phyloP scores from a whole-genome alignment of 2,888 invertebrate species.

The Sylvicola cinctus region DNA sequence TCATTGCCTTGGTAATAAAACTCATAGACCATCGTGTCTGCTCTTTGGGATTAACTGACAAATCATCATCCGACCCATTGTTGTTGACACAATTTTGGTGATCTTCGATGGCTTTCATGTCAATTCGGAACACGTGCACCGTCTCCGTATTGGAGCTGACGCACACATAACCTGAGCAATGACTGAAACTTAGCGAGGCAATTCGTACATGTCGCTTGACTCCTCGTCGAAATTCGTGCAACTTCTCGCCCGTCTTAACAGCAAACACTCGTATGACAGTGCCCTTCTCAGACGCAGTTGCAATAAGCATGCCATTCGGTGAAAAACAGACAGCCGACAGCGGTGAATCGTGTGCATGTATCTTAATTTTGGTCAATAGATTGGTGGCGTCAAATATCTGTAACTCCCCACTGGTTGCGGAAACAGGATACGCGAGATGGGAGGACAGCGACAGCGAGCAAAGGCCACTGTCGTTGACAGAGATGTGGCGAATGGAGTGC shows the following conservation, averaged over 20 bases:
- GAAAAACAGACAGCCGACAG: slow-evolving; percentile 90
- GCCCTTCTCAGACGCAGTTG: slow-evolving; percentile 82
- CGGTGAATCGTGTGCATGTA: slow-evolving; percentile 91
- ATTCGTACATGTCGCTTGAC: slow-evolving; percentile 92
- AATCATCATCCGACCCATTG: too few relatives aligned
- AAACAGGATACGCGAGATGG: slow-evolving; percentile 92
- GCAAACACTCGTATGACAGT: slow-evolving; percentile 95
- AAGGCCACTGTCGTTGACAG: slow-evolving; percentile 81
- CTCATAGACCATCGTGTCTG: slow-evolving; percentile 66
- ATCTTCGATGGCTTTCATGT: too few relatives aligned
- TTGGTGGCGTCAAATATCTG: slow-evolving; percentile 26
- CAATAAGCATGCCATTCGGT: slow-evolving; percentile 50
- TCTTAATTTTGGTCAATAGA: slow-evolving; percentile 88
- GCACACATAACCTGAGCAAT: slow-evolving; percentile 73
- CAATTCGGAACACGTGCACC: slow-evolving; percentile 89
- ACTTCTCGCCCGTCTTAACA: slow-evolving; percentile 62
- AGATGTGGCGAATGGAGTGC: slow-evolving; percentile 95
- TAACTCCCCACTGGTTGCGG: slow-evolving; percentile 83
- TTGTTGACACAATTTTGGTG: too few relatives aligned
- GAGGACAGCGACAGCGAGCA: slow-evolving; percentile 77
- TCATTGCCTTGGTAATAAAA: slow-evolving; percentile 46
- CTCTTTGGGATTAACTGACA: too few relatives aligned
- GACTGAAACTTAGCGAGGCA: slow-evolving; percentile 83
- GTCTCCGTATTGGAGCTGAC: slow-evolving; percentile 97
- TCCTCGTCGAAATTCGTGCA: slow-evolving; percentile 92